Base-by-base conservation (phyloP, 1,140 invertebrate genomes). In the Drosophila ogumai region DNA sequence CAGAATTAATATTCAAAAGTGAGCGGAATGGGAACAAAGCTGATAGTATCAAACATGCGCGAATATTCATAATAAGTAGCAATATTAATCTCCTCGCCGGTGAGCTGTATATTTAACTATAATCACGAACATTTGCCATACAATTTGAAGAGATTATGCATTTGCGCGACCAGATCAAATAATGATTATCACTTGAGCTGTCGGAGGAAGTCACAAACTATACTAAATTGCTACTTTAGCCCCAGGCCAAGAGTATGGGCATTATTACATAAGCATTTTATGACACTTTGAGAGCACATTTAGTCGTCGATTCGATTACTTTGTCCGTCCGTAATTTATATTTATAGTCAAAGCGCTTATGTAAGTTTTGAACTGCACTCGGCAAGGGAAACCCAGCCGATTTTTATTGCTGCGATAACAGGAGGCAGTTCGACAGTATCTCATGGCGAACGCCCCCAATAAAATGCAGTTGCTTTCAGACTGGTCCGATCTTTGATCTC, bases 381-480 rank as follows among this genome's bases (percentile, higher is more conserved):
- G n/a, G n/a, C 32, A 32, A 49, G 28, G 31, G 10, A 47, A 49
- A 25, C 36, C 40, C 38, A 43, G 19, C 3, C 12, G 38, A 32
- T 28, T 41, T 52, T 43, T 38, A 68, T 32, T 10, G 17, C n/a
- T 32, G 28, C 19, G 60, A 52, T 36, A 43, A 61, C 25, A 61
- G 19, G 22, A 10, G n/a, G 13, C 10, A 32, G 17, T 60, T 32
- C 54, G 15, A 31, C 40, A 58, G 17, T 63, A 17, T 57, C 55
- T 40, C 15, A 65, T 32, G 60, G 60, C 17, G 17, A 28, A 65
- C 65, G 60, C 65, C 65, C 58, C 43, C 59, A 38, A 61, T 54
- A 28, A 34, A 46, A 32, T 49, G 43, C 17, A 47, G n/a, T 41
- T 12, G 6, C 19, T 44, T 25, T 66, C 31, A 36, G 34, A 12